Percentiles rank a stretch among this genome's conserved stretches.
phyloP scores from a whole-genome alignment of 2,888 invertebrate species.

The Oeneis ivallda region DNA sequence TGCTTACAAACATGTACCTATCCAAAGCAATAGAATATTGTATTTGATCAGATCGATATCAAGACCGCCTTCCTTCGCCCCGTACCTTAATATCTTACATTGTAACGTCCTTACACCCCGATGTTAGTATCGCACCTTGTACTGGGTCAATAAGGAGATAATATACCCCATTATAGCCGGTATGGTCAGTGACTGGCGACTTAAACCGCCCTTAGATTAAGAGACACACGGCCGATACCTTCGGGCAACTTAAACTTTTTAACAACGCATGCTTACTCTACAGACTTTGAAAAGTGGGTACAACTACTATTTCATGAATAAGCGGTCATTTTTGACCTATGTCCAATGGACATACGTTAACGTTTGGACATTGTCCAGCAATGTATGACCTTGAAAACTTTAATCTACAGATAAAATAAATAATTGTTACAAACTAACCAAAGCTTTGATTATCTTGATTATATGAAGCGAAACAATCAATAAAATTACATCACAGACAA shows the following conservation, averaged over 20 bases:
- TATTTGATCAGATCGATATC: conserved; percentile 23
- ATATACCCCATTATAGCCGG: conserved; percentile 63
- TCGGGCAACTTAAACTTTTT: conserved; percentile 18
- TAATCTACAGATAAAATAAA: too few species aligned
- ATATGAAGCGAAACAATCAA: too few species aligned
- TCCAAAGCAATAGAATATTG: conserved; percentile 10
- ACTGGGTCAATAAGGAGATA: conserved; percentile 72
- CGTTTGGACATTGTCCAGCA: too few species aligned
- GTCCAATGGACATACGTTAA: too few species aligned
- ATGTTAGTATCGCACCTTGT: conserved; percentile 68
- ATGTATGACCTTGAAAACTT: too few species aligned
- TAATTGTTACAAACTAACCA: too few species aligned
- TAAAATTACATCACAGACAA: too few species aligned
- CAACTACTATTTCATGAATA: too few species aligned
- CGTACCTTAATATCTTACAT: conserved; percentile 26
- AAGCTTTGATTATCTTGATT: too few species aligned
- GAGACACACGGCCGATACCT: conserved; percentile 51
- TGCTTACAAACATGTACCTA: conserved; percentile 2
- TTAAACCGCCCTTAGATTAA: conserved; percentile 64
- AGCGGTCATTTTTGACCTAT: too few species aligned
- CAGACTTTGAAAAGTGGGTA: neutral
- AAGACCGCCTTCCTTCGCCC: conserved; percentile 19
- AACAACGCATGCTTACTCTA: neutral
- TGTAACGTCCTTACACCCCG: conserved; percentile 38
- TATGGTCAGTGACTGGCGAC: conserved; percentile 71